Percentiles rank a stretch among this genome's conserved stretches.
phyloP scores from a whole-genome alignment of 2,113 vertebrate species.

The Gymnarchus niloticus region DNA sequence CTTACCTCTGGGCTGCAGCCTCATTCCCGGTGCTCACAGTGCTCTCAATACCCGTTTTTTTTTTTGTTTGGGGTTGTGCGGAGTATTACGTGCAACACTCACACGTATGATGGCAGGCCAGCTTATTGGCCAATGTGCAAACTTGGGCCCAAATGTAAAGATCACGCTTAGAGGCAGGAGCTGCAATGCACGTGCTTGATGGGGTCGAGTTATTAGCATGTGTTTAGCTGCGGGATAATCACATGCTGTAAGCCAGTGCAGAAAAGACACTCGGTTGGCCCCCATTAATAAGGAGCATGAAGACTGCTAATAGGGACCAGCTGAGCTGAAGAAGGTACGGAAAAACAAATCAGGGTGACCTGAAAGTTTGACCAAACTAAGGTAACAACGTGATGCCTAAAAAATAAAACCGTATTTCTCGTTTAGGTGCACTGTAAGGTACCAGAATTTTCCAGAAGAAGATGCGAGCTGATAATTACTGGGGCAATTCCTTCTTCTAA shows the following conservation, averaged over 20 bases:
- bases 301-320: neutral
- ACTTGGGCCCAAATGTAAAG: neutral
- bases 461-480: neutral
- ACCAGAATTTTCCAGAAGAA: neutral
- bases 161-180: neutral
- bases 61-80: neutral
- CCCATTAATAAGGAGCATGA: neutral
- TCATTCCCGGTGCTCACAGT: neutral
- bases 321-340: neutral
- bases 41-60: neutral
- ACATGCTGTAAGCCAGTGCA: neutral
- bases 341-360: neutral
- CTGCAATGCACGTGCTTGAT: neutral
- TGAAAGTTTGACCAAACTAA: neutral
- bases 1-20: neutral
- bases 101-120: neutral
- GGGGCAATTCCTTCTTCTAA: neutral
- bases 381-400: too few species aligned
- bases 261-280: neutral
- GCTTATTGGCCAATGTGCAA: neutral
- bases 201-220: neutral
- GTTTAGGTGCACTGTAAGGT: neutral
- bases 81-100: too few species aligned
- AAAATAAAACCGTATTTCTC: too few species aligned
- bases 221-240: neutral